Conservation (phyloP, 2,797 vertebrate species). For the Pseudochirops corinnae region DNA sequence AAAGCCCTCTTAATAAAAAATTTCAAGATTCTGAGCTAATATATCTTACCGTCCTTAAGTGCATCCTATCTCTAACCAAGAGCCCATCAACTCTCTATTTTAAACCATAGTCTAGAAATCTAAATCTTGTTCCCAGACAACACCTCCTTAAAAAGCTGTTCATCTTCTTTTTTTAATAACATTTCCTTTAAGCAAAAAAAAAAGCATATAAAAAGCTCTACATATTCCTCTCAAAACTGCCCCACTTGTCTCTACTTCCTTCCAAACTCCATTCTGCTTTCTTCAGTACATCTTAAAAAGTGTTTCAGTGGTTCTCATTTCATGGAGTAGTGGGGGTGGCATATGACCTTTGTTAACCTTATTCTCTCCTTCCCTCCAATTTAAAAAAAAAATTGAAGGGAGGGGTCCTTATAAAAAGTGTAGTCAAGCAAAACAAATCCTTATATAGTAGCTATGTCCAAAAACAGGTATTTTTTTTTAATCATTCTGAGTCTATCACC, state of each 20-base stretch:
- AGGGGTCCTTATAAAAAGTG: background rate
- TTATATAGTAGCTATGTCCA: background rate
- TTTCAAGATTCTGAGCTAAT: background rate
- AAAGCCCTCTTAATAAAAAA: background rate
- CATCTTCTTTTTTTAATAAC: constrained; percentile 6
- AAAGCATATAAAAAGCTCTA: background rate
- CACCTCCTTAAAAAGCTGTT: constrained; percentile 10
- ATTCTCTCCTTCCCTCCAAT: background rate
- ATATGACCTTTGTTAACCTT: background rate
- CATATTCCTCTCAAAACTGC: background rate
- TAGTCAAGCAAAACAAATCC: background rate
- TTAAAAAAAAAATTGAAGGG: background rate
- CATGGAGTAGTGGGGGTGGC: background rate
- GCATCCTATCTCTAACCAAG: background rate
- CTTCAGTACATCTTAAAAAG: background rate
- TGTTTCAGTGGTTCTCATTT: background rate
- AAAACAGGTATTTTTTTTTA: background rate
- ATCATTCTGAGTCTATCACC: background rate
- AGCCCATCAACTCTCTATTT: background rate
- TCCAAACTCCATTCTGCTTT: background rate
- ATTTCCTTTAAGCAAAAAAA: background rate
- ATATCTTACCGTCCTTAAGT: background rate
- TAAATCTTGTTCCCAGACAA: background rate
- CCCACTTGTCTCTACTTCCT: background rate
- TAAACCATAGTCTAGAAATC: constrained; percentile 4